These are phyloP conservation scores for Saxidomus purpurata DNA, from an alignment of 1,140 invertebrate genomes.

Conservation along the genomic window DNA sequence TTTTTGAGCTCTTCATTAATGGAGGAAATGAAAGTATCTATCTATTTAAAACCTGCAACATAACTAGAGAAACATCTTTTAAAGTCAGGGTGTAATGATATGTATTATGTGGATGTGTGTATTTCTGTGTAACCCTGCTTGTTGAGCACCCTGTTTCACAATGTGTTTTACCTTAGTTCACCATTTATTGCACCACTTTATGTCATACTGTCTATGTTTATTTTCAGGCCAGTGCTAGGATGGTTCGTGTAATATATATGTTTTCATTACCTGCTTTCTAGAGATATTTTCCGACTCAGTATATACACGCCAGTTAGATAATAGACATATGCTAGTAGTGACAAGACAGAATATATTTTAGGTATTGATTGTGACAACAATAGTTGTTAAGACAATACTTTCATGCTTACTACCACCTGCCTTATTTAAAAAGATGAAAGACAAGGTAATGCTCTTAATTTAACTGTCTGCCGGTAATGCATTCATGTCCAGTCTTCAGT, in stretches of 20 bases:
- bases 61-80: too few relatives aligned
- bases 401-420: too few relatives aligned
- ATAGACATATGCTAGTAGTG: neutral
- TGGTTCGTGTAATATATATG: neutral
- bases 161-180: neutral
- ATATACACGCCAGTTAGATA: neutral
- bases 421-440: too few relatives aligned
- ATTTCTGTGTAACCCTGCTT: neutral
- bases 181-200: neutral
- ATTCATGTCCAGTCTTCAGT: too few relatives aligned
- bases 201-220: neutral
- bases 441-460: too few relatives aligned
- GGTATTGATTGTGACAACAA: too few relatives aligned
- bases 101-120: neutral
- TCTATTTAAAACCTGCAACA: too few relatives aligned
- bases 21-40: too few relatives aligned
- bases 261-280: slow-evolving; percentile 11
- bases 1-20: too few relatives aligned
- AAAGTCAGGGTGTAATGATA: too few relatives aligned
- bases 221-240: slow-evolving; percentile 34
- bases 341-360: neutral
- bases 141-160: neutral
- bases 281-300: neutral
- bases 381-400: too few relatives aligned
- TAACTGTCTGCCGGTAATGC: too few relatives aligned